Evolutionary conservation across 2,113 vertebrate genomes (phyloP).

Genomic region (Drymodes brunneopygia): DNA sequence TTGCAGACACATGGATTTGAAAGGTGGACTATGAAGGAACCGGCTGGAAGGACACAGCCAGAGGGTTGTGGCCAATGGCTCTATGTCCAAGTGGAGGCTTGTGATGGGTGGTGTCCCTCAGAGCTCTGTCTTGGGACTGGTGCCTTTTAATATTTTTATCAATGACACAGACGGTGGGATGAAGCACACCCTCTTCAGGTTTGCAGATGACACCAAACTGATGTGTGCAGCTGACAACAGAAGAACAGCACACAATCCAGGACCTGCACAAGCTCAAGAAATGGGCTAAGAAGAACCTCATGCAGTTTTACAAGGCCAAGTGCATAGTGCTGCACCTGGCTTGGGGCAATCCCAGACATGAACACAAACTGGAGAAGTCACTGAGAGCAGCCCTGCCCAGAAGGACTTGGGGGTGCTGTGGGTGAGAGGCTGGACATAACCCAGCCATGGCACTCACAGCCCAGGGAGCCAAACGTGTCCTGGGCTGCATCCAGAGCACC

Average conservation of each 20-base stretch:
- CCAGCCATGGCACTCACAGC: not conserved
- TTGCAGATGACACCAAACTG: not conserved
- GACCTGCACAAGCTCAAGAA: not conserved
- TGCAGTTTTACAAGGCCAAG: not conserved
- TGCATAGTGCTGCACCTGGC: not conserved
- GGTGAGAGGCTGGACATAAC: not conserved
- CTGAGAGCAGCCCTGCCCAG: not conserved
- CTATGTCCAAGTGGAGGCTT: not conserved
- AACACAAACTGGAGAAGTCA: not conserved
- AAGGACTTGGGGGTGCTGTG: not conserved
- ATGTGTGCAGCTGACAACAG: not conserved
- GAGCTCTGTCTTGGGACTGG: accelerated
- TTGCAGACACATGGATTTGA: not conserved
- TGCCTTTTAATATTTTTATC: not conserved
- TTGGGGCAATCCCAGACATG: not conserved
- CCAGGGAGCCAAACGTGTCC: not conserved
- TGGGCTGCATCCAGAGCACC: not conserved
- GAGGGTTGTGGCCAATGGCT: not conserved
- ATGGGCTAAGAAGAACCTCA: not conserved
- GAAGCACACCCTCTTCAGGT: not conserved
- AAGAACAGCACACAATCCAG: not conserved
- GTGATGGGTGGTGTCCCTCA: not conserved
- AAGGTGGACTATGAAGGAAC: not conserved
- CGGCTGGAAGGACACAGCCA: not conserved
- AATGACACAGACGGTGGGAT: not conserved